These are phyloP conservation scores for Sabatieria punctata DNA, from an alignment of 2,888 invertebrate genomes.

Conservation along the genomic window DNA sequence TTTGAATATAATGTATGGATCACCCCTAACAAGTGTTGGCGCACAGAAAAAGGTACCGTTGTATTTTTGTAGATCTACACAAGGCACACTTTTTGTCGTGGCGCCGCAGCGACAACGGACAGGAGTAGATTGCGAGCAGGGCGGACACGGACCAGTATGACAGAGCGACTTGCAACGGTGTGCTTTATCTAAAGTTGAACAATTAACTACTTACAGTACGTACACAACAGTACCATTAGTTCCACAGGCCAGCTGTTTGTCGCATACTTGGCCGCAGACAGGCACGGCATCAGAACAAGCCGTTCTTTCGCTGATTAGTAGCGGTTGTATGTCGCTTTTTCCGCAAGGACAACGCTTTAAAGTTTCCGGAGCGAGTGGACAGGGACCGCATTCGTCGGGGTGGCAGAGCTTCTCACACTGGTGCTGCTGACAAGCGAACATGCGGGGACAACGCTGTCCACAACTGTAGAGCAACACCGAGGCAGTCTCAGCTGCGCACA, in stretches of 20 bases:
- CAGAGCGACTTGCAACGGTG: conserved; percentile 53
- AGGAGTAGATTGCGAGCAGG: conserved; percentile 54
- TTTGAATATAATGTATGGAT: too few relatives aligned
- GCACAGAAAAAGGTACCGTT: too few relatives aligned
- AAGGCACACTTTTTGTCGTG: conserved; percentile 45
- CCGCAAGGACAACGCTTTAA: conserved; percentile 60
- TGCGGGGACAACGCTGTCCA: conserved; percentile 18
- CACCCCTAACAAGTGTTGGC: too few relatives aligned
- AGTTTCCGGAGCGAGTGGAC: conserved; percentile 44
- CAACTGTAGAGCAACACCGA: conserved; percentile 38
- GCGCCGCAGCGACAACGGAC: conserved; percentile 69
- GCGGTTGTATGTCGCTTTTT: conserved; percentile 40
- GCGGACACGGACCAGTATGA: conserved; percentile 56
- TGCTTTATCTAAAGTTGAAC: conserved; percentile 34
- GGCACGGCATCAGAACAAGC: conserved; percentile 65
- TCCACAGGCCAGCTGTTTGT: conserved; percentile 51
- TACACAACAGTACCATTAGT: background rate
- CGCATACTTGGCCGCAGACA: conserved; percentile 53
- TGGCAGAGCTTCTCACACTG: conserved; percentile 52
- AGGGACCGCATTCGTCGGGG: conserved; percentile 47
- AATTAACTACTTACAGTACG: conserved; percentile 1
- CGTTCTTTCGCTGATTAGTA: conserved; percentile 36
- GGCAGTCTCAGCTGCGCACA: conserved; percentile 44
- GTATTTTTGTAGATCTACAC: conserved; percentile 13
- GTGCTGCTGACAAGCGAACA: conserved; percentile 42